phyloP scores from a whole-genome alignment of 2,888 invertebrate genomes.

The Eupithecia exiguata region DNA sequence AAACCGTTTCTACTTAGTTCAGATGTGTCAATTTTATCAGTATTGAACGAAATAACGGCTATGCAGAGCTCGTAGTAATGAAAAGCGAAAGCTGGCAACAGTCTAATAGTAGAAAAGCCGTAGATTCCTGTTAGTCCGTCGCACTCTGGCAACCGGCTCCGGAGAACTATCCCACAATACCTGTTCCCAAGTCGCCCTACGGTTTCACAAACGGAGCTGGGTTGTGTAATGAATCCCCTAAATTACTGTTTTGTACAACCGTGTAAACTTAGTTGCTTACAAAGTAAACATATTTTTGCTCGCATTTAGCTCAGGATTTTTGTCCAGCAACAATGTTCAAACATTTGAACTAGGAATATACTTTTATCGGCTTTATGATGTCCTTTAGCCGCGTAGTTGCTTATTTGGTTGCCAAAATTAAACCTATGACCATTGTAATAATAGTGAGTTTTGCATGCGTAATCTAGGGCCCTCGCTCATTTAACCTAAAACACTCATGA shows the following conservation, averaged over 20 bases:
- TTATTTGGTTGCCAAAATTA: conserved; percentile 18
- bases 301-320: conserved; percentile 17
- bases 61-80: neutral
- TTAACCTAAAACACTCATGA: conserved; percentile 33
- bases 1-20: neutral
- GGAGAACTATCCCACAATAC: conserved; percentile 18
- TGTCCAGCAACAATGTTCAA: conserved; percentile 16
- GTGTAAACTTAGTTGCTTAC: conserved; percentile 24
- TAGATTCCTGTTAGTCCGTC: conserved; percentile 37
- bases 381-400: conserved; percentile 8
- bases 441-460: conserved; percentile 29
- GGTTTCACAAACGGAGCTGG: conserved; percentile 26
- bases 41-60: neutral
- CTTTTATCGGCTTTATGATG: neutral
- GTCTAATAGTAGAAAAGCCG: conserved; percentile 4
- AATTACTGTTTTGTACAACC: conserved; percentile 31
- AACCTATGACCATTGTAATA: conserved; percentile 13
- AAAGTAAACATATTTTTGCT: conserved; percentile 21
- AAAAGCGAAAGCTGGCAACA: neutral
- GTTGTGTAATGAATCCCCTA: conserved; percentile 34
- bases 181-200: conserved; percentile 18
- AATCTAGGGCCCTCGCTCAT: conserved; percentile 38
- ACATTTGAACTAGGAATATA: neutral
- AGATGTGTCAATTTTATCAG: neutral
- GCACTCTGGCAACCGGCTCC: conserved; percentile 10